Evolutionary conservation across 1,140 invertebrate genomes (phyloP).

Genomic region (Musca vetustissima): DNA sequence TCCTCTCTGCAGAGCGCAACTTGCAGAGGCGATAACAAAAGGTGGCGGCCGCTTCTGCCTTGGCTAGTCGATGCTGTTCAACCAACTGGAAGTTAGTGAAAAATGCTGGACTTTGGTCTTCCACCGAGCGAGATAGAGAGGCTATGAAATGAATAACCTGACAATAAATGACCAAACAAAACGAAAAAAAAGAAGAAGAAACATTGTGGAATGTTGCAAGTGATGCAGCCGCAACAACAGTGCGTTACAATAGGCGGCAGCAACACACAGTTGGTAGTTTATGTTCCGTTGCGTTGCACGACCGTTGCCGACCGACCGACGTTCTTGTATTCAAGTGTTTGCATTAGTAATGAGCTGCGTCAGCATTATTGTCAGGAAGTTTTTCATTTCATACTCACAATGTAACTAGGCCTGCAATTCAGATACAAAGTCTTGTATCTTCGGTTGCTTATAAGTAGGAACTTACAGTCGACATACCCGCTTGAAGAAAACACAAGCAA

Average conservation of each 20-base stretch:
- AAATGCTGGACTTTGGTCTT: slow-evolving; percentile 8
- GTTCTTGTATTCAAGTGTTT: slow-evolving; percentile 14
- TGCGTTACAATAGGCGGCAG: too few relatives aligned
- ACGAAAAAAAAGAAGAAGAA: too few relatives aligned
- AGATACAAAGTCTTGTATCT: too few relatives aligned
- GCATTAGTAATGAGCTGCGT: slow-evolving; percentile 24
- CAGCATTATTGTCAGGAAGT: slow-evolving; percentile 22
- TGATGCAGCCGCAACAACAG: neutral
- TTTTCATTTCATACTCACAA: slow-evolving; percentile 14
- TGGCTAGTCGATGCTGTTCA: too few relatives aligned
- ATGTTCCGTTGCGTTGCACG: neutral
- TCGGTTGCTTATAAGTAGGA: too few relatives aligned
- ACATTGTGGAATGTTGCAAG: neutral
- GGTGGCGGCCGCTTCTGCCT: too few relatives aligned
- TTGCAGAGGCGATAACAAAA: too few relatives aligned
- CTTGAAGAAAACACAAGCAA: too few relatives aligned
- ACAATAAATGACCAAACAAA: neutral
- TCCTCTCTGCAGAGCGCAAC: neutral
- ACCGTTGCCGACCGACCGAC: too few relatives aligned
- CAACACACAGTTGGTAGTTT: neutral
- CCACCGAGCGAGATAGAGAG: neutral
- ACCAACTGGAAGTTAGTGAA: neutral
- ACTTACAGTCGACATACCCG: too few relatives aligned
- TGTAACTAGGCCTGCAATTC: too few relatives aligned
- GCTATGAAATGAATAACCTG: neutral